Evolutionary conservation across 2,113 vertebrate genomes (phyloP), one percentile per base, ranked within the genome.

Genomic region (Odocoileus hemionus): DNA sequence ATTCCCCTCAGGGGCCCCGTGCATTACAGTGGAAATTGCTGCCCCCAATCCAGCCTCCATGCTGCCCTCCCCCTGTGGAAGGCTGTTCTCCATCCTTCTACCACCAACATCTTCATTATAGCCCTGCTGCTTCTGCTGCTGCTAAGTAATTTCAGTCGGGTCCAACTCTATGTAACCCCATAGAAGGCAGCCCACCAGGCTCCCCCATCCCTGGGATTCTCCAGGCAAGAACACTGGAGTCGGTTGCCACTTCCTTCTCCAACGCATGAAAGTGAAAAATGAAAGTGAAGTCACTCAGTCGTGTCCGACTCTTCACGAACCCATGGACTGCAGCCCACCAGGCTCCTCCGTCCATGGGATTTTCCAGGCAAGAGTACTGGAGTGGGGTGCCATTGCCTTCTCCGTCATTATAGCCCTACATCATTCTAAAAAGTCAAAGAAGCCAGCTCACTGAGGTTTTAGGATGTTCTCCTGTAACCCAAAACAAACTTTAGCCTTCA

Each of bases 101-200:
- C 28, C 15, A 82, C 33, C 50, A 58, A 54, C 61, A 61, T 8
- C 54, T 74, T 76, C 28, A 17, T 26, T 36, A 19, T 0, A 57
- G 36, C 57, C 70, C 79, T 30, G 17, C 6, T 55, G 54, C 17
- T 54, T 2, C 36, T 36, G 54, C 15, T 55, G 54, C 17, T 55
- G 54, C 54, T 55, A 55, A 55, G 17, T 55, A 2, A 0, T 17
- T 7, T 55, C 17, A 7, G 6, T 55, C 54, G 0, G 6, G 12
- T 50, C 47, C 12, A 12, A 14, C 47, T 50, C 47, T 50, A 14
- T 50, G 47, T 14, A 12, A 50, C 47, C 2, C 47, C 47, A 50
- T 50, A 50, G 47, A 50, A 0, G 12, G 47, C 47, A 50, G 47
- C 47, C 47, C 47, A 50, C 12, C 12, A 50, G 47, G 47, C 12